A percentile compares a stretch with the other conserved stretches of the same genome.
Conservation (phyloP, 2,888 invertebrate species). For the Zaprionus obscuricornis region DNA sequence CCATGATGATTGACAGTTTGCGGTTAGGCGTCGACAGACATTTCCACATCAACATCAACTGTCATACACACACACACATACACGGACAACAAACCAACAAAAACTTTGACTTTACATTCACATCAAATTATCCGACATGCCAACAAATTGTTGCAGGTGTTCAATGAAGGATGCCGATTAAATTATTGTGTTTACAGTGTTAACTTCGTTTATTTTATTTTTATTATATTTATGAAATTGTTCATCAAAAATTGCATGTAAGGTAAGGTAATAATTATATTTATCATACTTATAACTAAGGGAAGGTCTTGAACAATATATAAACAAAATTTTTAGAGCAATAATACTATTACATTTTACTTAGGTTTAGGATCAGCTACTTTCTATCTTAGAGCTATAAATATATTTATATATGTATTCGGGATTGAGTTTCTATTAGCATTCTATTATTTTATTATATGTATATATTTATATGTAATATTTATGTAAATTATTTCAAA, state of each 20-base stretch:
- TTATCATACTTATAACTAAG: constrained; percentile 62
- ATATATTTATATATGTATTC: too few species aligned
- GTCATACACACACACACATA: too few species aligned
- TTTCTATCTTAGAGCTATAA: constrained; percentile 51
- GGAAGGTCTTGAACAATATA: constrained; percentile 5
- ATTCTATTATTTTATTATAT: constrained; percentile 14
- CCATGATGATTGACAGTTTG: constrained; percentile 76
- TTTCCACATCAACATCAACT: constrained; percentile 8
- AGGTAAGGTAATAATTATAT: constrained; percentile 73
- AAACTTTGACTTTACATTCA: too few species aligned
- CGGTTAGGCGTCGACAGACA: constrained; percentile 61
- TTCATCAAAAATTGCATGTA: constrained; percentile 66
- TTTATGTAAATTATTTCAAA: constrained; percentile 32
- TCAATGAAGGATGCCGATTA: constrained; percentile 4
- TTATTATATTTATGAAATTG: constrained; percentile 66
- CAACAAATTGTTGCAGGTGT: constrained; percentile 62
- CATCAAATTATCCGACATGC: constrained; percentile 13
- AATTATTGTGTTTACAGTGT: constrained; percentile 58
- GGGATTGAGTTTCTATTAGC: constrained; percentile 46
- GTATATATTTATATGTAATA: constrained; percentile 14
- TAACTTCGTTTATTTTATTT: constrained; percentile 70
- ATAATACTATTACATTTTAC: constrained; percentile 36
- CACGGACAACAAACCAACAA: too few species aligned
- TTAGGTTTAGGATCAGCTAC: constrained; percentile 54
- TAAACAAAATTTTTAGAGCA: constrained; percentile 39